A percentile compares a stretch with the other conserved stretches of the same genome.
Conservation (phyloP, 2,113 vertebrate genomes). For the Malurus melanocephalus region DNA sequence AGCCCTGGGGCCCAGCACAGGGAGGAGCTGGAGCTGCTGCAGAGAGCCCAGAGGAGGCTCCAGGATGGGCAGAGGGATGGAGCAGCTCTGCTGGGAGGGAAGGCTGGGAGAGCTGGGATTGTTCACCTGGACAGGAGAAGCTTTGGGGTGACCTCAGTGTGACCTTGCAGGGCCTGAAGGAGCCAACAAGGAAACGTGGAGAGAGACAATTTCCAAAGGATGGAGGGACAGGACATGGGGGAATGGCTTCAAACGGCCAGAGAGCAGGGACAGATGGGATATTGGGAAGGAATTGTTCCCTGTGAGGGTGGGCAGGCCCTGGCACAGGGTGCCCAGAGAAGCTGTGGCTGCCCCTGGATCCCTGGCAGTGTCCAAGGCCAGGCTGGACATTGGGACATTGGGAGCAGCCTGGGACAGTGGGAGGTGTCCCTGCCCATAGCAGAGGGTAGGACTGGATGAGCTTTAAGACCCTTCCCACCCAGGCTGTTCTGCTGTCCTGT, state of each 20-base stretch:
- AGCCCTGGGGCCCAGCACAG: background rate
- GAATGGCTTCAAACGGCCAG: background rate
- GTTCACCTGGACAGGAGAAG: background rate
- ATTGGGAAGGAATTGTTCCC: background rate
- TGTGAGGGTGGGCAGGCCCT: fast-evolving
- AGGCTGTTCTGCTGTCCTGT: background rate
- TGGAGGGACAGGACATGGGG: background rate
- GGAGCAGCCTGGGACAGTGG: fast-evolving
- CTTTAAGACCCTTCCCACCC: background rate
- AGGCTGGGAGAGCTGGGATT: background rate
- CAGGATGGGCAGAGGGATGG: background rate
- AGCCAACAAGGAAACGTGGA: background rate
- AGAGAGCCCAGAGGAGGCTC: background rate
- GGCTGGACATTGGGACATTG: fast-evolving
- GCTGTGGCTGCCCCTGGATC: background rate
- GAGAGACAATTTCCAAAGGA: fast-evolving
- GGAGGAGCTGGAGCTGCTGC: background rate
- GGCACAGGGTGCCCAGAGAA: background rate
- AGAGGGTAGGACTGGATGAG: fast-evolving
- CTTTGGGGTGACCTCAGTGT: fast-evolving
- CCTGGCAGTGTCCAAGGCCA: background rate
- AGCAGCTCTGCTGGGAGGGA: background rate
- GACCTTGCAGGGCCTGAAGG: fast-evolving
- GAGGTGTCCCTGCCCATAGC: background rate
- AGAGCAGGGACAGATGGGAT: background rate